These are phyloP conservation scores for Criorhina ranunculi DNA, from an alignment of 2,888 invertebrate genomes.

Conservation along the genomic window DNA sequence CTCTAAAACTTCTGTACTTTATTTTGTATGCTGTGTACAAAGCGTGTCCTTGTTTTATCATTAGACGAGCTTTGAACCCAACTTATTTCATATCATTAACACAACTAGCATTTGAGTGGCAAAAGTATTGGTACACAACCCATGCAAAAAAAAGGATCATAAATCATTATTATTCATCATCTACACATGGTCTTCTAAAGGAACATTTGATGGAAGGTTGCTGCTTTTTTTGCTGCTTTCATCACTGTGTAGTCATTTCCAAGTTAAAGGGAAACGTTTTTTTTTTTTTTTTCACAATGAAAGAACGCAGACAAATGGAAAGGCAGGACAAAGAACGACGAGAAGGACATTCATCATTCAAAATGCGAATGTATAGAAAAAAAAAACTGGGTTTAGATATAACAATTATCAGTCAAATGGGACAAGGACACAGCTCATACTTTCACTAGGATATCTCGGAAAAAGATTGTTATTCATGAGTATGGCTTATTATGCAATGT, in stretches of 20 bases:
- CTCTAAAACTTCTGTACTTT: too few relatives aligned
- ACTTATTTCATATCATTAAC: too few relatives aligned
- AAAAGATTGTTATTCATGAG: conserved; percentile 41
- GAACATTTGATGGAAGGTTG: conserved; percentile 31
- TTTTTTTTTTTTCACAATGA: conserved; percentile 25
- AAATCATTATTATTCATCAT: conserved; percentile 11
- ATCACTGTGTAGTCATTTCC: conserved; percentile 15
- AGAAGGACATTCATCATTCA: conserved; percentile 66
- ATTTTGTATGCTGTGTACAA: too few relatives aligned
- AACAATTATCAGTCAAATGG: conserved; percentile 67
- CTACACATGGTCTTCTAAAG: not conserved
- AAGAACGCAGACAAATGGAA: conserved; percentile 40
- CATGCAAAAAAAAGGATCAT: not conserved
- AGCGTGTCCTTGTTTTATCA: not conserved
- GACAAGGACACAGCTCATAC: conserved; percentile 57
- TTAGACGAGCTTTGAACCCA: not conserved
- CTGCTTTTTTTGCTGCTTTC: conserved; percentile 38
- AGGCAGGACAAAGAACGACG: conserved; percentile 46
- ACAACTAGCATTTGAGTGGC: too few relatives aligned
- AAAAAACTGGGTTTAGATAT: conserved; percentile 35
- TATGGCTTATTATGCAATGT: conserved; percentile 24
- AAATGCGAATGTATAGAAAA: conserved; percentile 39
- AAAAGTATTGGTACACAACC: not conserved
- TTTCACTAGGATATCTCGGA: conserved; percentile 41
- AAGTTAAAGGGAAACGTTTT: conserved; percentile 29